Evolutionary conservation across 2,113 vertebrate genomes (phyloP).

Genomic region (Hepsetus odoe): DNA sequence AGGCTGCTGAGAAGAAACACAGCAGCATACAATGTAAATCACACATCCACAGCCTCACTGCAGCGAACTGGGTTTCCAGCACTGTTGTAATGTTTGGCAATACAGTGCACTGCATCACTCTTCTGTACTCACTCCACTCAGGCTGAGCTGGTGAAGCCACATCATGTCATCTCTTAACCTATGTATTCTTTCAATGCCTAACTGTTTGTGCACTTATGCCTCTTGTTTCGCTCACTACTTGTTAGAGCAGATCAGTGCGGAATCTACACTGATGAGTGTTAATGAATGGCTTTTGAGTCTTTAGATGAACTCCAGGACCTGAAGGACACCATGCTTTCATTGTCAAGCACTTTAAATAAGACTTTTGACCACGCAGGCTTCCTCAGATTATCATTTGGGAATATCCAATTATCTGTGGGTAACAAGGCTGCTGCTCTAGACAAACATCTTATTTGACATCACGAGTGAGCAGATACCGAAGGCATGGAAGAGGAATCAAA

Average conservation of each 20-base stretch:
- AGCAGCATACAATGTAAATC: neutral
- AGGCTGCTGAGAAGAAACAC: constrained; percentile 4
- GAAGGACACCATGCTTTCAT: neutral
- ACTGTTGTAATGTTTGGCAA: neutral
- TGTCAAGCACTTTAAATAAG: constrained; percentile 35
- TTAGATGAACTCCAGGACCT: neutral
- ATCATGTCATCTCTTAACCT: no score
- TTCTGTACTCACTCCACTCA: no score
- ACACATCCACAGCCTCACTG: neutral
- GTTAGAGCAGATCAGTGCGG: neutral
- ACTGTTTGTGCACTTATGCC: neutral
- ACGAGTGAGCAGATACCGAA: constrained; percentile 33
- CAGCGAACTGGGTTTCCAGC: neutral
- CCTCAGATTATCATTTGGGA: constrained; percentile 45
- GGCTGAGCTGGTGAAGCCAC: no score
- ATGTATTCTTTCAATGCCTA: no score
- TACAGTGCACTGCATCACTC: neutral
- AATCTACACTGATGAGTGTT: neutral
- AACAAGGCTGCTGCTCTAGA: constrained; percentile 34
- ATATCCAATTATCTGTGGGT: constrained; percentile 50
- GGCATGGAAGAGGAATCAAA: constrained; percentile 5
- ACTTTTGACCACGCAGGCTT: constrained; percentile 5
- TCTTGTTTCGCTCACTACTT: neutral
- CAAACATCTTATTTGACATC: constrained; percentile 41
- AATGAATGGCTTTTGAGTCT: neutral